These are phyloP conservation scores for Eciton burchellii DNA, from an alignment of 1,140 invertebrate genomes.

Conservation along the genomic window DNA sequence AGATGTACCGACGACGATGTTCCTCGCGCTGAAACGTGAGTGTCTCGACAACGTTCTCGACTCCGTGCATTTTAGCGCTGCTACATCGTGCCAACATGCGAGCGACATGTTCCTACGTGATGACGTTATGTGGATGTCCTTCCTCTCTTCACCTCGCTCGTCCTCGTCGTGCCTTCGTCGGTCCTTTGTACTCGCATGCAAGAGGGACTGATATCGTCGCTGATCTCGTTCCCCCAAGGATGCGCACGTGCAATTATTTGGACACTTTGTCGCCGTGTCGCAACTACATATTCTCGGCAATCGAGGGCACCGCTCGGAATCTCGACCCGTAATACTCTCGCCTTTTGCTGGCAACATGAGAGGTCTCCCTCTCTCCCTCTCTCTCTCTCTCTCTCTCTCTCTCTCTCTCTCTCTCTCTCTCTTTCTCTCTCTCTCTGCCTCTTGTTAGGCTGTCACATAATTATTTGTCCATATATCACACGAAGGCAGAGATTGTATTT, in stretches of 20 bases:
- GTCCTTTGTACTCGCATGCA: slow-evolving; percentile 10
- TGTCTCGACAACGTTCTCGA: slow-evolving; percentile 71
- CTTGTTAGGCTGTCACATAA: neutral
- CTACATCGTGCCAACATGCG: slow-evolving; percentile 64
- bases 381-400: too few relatives aligned
- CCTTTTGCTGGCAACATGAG: slow-evolving; percentile 3
- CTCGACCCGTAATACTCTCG: slow-evolving; percentile 14
- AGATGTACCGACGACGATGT: slow-evolving; percentile 63
- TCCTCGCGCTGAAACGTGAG: slow-evolving; percentile 67
- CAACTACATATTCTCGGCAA: slow-evolving; percentile 24
- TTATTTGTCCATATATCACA: slow-evolving; percentile 4
- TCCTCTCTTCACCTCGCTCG: neutral
- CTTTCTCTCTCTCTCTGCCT: too few relatives aligned
- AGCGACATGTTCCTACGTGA: slow-evolving; percentile 64
- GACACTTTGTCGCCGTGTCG: slow-evolving; percentile 36
- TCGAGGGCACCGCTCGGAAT: slow-evolving; percentile 15
- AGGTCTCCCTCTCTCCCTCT: neutral
- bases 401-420: neutral
- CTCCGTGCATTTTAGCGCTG: slow-evolving; percentile 63
- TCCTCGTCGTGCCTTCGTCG: neutral
- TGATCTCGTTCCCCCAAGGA: slow-evolving; percentile 47
- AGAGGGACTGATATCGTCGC: slow-evolving; percentile 43
- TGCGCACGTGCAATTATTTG: slow-evolving; percentile 57
- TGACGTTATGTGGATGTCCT: slow-evolving; percentile 38
- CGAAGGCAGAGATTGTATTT: neutral